Evolutionary conservation across 2,797 vertebrate genomes (phyloP).

Genomic region (Orestias chungarensis): DNA sequence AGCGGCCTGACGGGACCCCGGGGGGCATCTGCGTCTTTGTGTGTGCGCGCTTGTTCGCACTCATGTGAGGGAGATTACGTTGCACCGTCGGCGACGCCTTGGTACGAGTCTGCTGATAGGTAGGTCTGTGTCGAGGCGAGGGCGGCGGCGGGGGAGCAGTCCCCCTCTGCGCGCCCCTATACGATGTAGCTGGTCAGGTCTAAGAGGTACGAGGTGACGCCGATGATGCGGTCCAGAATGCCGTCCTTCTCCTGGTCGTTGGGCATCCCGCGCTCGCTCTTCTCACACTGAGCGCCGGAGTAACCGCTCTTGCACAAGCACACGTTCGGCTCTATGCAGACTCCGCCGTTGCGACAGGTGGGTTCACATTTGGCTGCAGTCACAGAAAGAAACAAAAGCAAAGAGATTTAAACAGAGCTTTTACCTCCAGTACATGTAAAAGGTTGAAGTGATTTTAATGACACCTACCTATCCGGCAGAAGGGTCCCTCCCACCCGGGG

Average conservation of each 20-base stretch:
- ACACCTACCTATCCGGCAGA: conserved; percentile 89
- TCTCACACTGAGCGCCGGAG: conserved; percentile 92
- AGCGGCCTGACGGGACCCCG: conserved; percentile 57
- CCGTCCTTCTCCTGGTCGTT: conserved; percentile 88
- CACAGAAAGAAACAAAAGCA: conserved; percentile 27
- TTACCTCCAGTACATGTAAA: no score
- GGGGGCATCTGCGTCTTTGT: conserved; percentile 20
- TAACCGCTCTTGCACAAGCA: conserved; percentile 98
- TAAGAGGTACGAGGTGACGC: conserved; percentile 97
- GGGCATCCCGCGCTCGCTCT: conserved; percentile 89
- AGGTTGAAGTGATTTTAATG: no score
- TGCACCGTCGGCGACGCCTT: conserved; percentile 58
- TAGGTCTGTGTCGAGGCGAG: conserved; percentile 70
- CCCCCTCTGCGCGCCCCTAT: conserved; percentile 80
- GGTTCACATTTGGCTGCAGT: conserved; percentile 94
- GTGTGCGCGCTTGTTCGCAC: conserved; percentile 41
- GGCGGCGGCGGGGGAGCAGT: conserved; percentile 45
- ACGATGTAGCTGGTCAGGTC: conserved; percentile 98
- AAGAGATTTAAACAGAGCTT: background rate
- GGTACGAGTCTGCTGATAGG: conserved; percentile 72
- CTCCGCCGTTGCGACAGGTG: conserved; percentile 92
- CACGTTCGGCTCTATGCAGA: conserved; percentile 93
- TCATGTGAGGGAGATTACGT: conserved; percentile 52
- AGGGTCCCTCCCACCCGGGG: conserved; percentile 94
- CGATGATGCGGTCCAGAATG: conserved; percentile 97